Conservation (phyloP, 1,140 invertebrate species). For the Vollenhovia emeryi region DNA sequence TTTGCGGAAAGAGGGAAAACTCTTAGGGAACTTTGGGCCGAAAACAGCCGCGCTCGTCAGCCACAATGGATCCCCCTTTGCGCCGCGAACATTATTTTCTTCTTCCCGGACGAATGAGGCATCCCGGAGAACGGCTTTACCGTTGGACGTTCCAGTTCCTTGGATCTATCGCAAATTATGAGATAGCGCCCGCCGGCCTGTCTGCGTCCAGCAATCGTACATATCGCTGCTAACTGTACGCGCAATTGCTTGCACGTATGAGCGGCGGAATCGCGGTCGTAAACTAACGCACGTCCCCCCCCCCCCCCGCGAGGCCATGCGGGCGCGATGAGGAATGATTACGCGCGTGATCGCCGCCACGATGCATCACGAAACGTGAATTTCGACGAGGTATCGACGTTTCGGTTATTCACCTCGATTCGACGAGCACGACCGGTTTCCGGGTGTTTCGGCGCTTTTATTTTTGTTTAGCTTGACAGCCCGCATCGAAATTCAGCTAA, state of each 20-base stretch:
- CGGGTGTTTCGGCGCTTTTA: background rate
- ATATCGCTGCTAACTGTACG: conserved; percentile 64
- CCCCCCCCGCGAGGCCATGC: background rate
- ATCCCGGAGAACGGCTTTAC: conserved; percentile 53
- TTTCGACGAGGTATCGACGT: conserved; percentile 23
- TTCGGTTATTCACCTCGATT: conserved; percentile 31
- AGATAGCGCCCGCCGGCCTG: background rate
- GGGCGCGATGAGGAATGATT: conserved; percentile 12
- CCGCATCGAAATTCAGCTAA: background rate
- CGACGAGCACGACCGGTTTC: background rate
- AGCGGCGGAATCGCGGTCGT: conserved; percentile 30
- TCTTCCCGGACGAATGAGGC: conserved; percentile 19
- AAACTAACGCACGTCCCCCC: conserved; percentile 26
- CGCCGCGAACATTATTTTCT: conserved; percentile 19
- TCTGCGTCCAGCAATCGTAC: conserved; percentile 22
- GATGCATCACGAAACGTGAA: background rate
- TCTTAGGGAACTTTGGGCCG: conserved; percentile 35
- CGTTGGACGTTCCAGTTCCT: conserved; percentile 66
- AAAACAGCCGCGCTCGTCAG: conserved; percentile 8
- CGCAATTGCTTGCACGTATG: conserved; percentile 34
- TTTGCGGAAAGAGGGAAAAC: conserved; percentile 11
- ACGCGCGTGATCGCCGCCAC: conserved; percentile 1
- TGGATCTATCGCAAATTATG: conserved; percentile 64
- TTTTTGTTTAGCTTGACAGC: conserved; percentile 10
- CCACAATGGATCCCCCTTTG: conserved; percentile 35